Percentiles rank a stretch among this genome's conserved stretches.
phyloP scores from a whole-genome alignment of 2,113 vertebrate species.

The Ptyas mucosa region DNA sequence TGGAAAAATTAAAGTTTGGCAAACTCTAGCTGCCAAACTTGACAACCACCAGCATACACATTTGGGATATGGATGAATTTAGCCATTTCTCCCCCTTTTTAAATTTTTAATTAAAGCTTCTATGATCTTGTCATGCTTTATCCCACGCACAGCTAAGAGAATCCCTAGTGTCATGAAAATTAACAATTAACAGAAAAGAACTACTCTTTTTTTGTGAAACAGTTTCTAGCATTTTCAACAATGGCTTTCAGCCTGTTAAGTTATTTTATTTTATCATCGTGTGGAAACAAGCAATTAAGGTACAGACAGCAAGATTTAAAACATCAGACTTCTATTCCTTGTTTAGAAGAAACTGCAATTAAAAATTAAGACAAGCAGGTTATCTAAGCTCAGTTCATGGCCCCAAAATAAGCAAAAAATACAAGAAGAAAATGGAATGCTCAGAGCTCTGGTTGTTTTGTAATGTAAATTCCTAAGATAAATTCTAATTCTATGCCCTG shows the following conservation, averaged over 20 bases:
- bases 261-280: not conserved
- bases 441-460: not conserved
- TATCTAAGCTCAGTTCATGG: not conserved
- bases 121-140: slow-evolving; percentile 12
- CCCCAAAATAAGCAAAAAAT: not conserved
- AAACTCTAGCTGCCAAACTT: not conserved
- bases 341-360: not conserved
- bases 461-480: not conserved
- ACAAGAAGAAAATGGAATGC: not conserved
- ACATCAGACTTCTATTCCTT: not conserved
- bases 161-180: not conserved
- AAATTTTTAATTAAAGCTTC: slow-evolving; percentile 37
- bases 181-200: not conserved
- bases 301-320: not conserved
- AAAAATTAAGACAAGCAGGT: not conserved
- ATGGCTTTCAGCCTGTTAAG: not conserved
- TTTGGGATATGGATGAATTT: not conserved
- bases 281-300: not conserved
- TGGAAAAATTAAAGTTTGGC: not conserved
- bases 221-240: not conserved
- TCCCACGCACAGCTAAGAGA: slow-evolving; percentile 40
- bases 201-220: not conserved
- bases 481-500: not conserved
- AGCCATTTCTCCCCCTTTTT: slow-evolving; percentile 27
- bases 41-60: not conserved